These are phyloP conservation scores for Rhineura floridana DNA, from an alignment of 2,113 vertebrate genomes.

Conservation along the genomic window DNA sequence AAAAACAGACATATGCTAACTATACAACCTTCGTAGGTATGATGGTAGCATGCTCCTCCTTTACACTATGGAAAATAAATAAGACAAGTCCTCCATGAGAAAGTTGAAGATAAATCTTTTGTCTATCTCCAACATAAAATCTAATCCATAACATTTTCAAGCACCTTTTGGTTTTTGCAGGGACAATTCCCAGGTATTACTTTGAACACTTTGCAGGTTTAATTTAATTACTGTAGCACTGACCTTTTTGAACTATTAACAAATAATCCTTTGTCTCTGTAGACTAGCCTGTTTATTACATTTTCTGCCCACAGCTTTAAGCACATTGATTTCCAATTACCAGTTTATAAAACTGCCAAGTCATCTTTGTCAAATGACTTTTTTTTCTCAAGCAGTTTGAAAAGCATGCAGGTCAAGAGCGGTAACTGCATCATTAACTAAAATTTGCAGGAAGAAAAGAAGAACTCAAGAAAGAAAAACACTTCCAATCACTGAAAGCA, in stretches of 20 bases:
- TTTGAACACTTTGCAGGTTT: constrained; percentile 60
- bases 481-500: neutral
- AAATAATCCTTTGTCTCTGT: constrained; percentile 63
- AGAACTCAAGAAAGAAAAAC: constrained; percentile 23
- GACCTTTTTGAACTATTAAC: constrained; percentile 69
- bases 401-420: constrained; percentile 55
- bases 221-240: constrained; percentile 69
- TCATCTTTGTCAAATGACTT: constrained; percentile 48
- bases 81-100: constrained; percentile 15
- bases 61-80: neutral
- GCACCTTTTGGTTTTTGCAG: constrained; percentile 24
- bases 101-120: constrained; percentile 17
- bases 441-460: constrained; percentile 45
- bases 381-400: constrained; percentile 8
- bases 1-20: neutral
- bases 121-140: constrained; percentile 16
- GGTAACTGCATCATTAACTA: constrained; percentile 55
- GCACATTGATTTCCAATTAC: constrained; percentile 72
- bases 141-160: neutral
- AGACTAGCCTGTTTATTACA: constrained; percentile 65
- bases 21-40: neutral
- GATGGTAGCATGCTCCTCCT: neutral
- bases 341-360: constrained; percentile 66
- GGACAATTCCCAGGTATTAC: constrained; percentile 14
- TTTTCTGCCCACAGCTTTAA: constrained; percentile 59